A percentile compares a stretch with the other conserved stretches of the same genome.
These are phyloP conservation scores for Caiman crocodilus DNA, from an alignment of 2,797 vertebrate genomes.

Conservation along the genomic window DNA sequence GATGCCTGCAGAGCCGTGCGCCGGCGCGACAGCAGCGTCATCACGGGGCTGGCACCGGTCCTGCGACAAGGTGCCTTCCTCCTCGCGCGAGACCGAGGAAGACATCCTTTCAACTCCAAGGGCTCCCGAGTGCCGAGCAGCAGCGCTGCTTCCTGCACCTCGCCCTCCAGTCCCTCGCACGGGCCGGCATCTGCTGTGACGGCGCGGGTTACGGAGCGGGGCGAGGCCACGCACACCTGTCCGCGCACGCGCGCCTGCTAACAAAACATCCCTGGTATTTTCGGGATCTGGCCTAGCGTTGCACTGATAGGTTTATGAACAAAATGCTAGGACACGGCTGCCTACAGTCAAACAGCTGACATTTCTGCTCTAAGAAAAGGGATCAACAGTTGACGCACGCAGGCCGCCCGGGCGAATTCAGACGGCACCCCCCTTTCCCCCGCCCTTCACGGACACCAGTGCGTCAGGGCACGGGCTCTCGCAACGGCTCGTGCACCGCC, in stretches of 20 bases:
- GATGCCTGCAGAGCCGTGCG: neutral
- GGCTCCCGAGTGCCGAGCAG: neutral
- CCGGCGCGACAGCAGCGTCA: neutral
- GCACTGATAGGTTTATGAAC: slow-evolving; percentile 69
- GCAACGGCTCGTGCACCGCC: too few relatives aligned
- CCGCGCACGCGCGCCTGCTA: too few relatives aligned
- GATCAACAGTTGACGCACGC: too few relatives aligned
- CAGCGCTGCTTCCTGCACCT: slow-evolving; percentile 16
- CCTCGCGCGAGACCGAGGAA: neutral
- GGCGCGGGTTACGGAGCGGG: neutral
- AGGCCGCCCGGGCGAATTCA: too few relatives aligned
- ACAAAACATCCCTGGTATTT: slow-evolving; percentile 22
- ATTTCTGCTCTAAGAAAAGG: too few relatives aligned
- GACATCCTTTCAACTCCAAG: neutral
- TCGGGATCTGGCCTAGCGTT: slow-evolving; percentile 66
- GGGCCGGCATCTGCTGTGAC: slow-evolving; percentile 34
- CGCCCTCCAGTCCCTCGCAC: slow-evolving; percentile 16
- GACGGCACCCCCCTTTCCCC: too few relatives aligned
- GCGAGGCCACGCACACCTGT: too few relatives aligned
- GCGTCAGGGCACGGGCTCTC: too few relatives aligned
- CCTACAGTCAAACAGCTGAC: neutral
- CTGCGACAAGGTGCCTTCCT: neutral
- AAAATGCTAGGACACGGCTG: slow-evolving; percentile 51
- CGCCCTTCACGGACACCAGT: too few relatives aligned
- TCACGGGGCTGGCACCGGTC: neutral